These are phyloP conservation scores for Graptemys geographica DNA, from an alignment of 2,797 vertebrate genomes.

Conservation along the genomic window DNA sequence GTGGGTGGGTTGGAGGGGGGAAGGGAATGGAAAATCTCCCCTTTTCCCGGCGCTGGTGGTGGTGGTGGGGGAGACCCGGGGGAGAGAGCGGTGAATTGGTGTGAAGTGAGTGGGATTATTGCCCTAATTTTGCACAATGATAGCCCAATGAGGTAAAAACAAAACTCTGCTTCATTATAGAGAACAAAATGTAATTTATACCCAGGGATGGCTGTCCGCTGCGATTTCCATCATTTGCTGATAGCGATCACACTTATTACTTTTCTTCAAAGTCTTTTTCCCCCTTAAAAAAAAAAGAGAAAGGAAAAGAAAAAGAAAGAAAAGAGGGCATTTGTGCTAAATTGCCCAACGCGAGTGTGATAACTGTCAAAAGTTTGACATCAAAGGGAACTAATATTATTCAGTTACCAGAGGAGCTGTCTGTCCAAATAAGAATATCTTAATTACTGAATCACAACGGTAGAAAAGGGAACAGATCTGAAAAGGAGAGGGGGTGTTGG, in stretches of 20 bases:
- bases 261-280: slow-evolving; percentile 76
- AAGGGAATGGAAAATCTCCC: not conserved
- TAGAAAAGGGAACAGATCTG: slow-evolving; percentile 77
- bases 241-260: slow-evolving; percentile 78
- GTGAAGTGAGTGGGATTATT: slow-evolving; percentile 36
- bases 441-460: slow-evolving; percentile 85
- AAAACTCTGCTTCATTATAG: slow-evolving; percentile 74
- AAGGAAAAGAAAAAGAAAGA: slow-evolving; percentile 7
- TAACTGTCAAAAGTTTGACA: slow-evolving; percentile 86
- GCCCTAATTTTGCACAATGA: slow-evolving; percentile 58
- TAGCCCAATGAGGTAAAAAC: slow-evolving; percentile 62
- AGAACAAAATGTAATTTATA: slow-evolving; percentile 74
- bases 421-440: slow-evolving; percentile 83
- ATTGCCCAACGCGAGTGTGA: slow-evolving; percentile 80
- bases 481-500: slow-evolving; percentile 67
- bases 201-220: slow-evolving; percentile 68
- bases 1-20: slow-evolving; percentile 22
- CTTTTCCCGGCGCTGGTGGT: too few relatives aligned
- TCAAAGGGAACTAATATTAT: slow-evolving; percentile 83
- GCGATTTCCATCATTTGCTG: slow-evolving; percentile 76
- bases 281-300: not conserved
- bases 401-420: slow-evolving; percentile 83
- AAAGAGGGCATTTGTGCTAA: slow-evolving; percentile 74
- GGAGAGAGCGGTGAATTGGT: slow-evolving; percentile 2
- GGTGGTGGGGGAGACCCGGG: not conserved